Conservation (phyloP, 1,140 invertebrate genomes). For the Leptopilina boulardi region DNA sequence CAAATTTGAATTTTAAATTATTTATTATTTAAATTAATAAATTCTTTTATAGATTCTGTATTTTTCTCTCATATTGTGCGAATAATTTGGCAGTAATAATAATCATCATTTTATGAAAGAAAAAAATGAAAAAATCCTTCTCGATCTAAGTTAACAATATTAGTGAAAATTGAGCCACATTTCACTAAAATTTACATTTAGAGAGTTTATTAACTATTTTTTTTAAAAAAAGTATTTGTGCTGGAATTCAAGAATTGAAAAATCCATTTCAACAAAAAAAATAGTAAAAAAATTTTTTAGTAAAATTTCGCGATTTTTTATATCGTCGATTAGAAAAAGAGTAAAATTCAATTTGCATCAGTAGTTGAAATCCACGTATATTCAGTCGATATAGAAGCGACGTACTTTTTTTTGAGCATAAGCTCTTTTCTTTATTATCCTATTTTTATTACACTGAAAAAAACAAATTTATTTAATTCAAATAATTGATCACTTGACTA, state of each 20-base stretch:
- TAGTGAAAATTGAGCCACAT: too few relatives aligned
- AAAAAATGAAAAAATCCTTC: too few relatives aligned
- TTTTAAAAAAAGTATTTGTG: conserved; percentile 18
- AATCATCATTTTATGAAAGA: too few relatives aligned
- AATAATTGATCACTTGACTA: too few relatives aligned
- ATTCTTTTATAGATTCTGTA: too few relatives aligned
- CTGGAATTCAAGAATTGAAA: too few relatives aligned
- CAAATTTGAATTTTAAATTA: conserved; percentile 14
- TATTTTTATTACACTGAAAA: too few relatives aligned
- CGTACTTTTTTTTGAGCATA: not conserved
- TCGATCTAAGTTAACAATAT: too few relatives aligned
- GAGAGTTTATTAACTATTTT: conserved; percentile 43
- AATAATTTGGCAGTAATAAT: too few relatives aligned
- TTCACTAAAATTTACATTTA: too few relatives aligned
- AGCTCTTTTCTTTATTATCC: not conserved
- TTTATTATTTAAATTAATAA: conserved; percentile 38
- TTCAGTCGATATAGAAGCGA: not conserved
- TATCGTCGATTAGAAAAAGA: not conserved
- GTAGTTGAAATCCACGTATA: not conserved
- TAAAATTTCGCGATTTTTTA: not conserved
- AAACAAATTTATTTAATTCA: too few relatives aligned
- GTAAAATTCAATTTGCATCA: not conserved
- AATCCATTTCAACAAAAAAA: not conserved
- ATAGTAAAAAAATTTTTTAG: not conserved
- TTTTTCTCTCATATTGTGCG: too few relatives aligned